Evolutionary conservation across 2,797 vertebrate species (phyloP).

Genomic region (Leptodactylus fallax): DNA sequence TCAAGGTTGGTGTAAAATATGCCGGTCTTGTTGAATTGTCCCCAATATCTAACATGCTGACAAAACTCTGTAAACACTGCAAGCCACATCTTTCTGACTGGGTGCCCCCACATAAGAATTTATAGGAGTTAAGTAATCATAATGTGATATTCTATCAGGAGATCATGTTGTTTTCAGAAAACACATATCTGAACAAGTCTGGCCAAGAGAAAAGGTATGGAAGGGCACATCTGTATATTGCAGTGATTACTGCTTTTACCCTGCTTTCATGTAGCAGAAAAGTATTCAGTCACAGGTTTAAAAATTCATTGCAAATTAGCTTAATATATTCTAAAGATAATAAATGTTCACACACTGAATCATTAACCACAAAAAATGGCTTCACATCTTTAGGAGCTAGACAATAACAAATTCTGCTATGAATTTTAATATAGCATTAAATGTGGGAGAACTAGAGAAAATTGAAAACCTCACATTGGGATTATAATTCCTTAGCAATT

Average conservation of each 20-base stretch:
- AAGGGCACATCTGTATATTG: no score
- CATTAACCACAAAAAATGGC: neutral
- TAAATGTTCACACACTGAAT: conserved; percentile 32
- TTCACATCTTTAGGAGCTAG: conserved; percentile 2
- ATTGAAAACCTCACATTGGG: conserved; percentile 38
- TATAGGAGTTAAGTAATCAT: no score
- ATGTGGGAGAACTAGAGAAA: conserved; percentile 39
- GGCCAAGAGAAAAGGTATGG: no score
- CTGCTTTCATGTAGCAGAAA: neutral
- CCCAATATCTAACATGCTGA: no score
- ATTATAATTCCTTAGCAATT: conserved; percentile 36
- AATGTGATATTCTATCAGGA: no score
- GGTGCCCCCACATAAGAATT: no score
- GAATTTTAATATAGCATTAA: conserved; percentile 42
- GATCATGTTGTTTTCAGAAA: no score
- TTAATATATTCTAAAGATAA: conserved; percentile 24
- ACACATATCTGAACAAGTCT: no score
- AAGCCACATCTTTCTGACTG: no score
- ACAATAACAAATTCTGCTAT: conserved; percentile 27
- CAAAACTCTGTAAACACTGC: no score
- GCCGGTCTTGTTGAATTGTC: no score
- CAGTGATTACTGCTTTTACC: neutral
- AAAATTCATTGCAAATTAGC: conserved; percentile 27
- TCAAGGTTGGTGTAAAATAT: no score
- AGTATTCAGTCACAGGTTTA: neutral